A percentile compares a stretch with the other conserved stretches of the same genome.
These are phyloP conservation scores for Crypturellus undulatus DNA, from an alignment of 2,113 vertebrate genomes.

Conservation along the genomic window DNA sequence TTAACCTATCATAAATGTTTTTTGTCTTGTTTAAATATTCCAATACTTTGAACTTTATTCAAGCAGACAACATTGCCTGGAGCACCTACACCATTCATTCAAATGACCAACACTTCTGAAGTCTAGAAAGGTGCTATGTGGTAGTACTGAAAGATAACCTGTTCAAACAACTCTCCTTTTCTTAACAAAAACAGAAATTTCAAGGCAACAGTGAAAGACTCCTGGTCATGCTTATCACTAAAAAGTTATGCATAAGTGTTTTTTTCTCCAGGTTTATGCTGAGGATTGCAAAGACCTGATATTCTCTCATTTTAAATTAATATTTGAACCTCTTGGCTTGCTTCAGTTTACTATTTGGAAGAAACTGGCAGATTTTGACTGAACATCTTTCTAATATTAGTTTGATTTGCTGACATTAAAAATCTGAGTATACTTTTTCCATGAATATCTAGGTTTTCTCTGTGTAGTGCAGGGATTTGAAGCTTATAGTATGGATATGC, in stretches of 20 bases:
- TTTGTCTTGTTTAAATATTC: neutral
- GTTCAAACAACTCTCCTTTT: neutral
- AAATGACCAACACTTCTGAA: neutral
- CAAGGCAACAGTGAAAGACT: neutral
- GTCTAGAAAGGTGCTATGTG: neutral
- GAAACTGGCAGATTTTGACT: neutral
- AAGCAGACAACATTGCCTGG: neutral
- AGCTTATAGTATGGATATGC: slow-evolving; percentile 25
- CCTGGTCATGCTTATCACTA: neutral
- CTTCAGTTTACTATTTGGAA: neutral
- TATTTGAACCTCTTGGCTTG: neutral
- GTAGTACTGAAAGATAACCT: neutral
- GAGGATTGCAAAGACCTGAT: neutral
- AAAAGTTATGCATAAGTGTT: neutral
- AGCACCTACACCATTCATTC: neutral
- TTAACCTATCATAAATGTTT: too few relatives aligned
- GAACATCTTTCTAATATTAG: neutral
- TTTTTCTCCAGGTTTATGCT: neutral
- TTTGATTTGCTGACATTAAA: slow-evolving; percentile 19
- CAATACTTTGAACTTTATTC: neutral
- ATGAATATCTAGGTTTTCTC: neutral
- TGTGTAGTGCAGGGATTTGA: slow-evolving; percentile 17
- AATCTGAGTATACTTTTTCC: neutral
- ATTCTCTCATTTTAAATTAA: neutral
- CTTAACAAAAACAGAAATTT: neutral